Conservation (phyloP, 2,888 invertebrate species). For the Augochlorella aurata region DNA sequence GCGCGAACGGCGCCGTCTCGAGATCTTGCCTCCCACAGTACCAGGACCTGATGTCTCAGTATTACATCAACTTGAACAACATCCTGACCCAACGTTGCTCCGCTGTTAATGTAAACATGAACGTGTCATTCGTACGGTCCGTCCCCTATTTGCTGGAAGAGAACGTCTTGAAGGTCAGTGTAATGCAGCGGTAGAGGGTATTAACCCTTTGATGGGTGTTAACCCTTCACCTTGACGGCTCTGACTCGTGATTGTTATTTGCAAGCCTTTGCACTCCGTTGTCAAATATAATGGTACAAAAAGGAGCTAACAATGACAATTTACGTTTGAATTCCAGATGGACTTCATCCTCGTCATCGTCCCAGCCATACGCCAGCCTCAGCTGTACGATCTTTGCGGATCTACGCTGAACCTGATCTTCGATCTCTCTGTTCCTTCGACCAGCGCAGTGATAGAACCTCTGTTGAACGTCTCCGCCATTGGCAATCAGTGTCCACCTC, state of each 20-base stretch:
- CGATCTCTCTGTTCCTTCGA: slow-evolving; percentile 95
- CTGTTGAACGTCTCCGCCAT: slow-evolving; percentile 94
- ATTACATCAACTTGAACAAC: slow-evolving; percentile 90
- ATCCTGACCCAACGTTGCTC: slow-evolving; percentile 95
- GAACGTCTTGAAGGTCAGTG: slow-evolving; percentile 88
- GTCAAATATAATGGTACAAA: no score
- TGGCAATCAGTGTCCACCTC: slow-evolving; percentile 95
- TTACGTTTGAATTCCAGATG: slow-evolving; percentile 82
- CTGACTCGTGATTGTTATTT: no score
- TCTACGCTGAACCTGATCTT: slow-evolving; percentile 96
- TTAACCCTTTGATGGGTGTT: no score
- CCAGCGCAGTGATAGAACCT: slow-evolving; percentile 94
- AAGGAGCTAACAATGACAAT: background rate
- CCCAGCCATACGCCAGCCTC: slow-evolving; percentile 94
- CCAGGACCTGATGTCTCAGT: slow-evolving; percentile 91
- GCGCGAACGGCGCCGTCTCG: slow-evolving; percentile 95
- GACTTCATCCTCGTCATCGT: slow-evolving; percentile 94
- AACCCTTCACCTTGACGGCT: no score
- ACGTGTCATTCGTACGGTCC: slow-evolving; percentile 93
- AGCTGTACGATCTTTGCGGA: slow-evolving; percentile 96
- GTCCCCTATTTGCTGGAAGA: slow-evolving; percentile 91
- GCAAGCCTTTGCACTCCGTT: no score
- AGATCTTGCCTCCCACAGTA: slow-evolving; percentile 92
- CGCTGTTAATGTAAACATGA: slow-evolving; percentile 96
- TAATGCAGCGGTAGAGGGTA: background rate